phyloP scores from a whole-genome alignment of 2,113 vertebrate species.

The Callorhinus ursinus region DNA sequence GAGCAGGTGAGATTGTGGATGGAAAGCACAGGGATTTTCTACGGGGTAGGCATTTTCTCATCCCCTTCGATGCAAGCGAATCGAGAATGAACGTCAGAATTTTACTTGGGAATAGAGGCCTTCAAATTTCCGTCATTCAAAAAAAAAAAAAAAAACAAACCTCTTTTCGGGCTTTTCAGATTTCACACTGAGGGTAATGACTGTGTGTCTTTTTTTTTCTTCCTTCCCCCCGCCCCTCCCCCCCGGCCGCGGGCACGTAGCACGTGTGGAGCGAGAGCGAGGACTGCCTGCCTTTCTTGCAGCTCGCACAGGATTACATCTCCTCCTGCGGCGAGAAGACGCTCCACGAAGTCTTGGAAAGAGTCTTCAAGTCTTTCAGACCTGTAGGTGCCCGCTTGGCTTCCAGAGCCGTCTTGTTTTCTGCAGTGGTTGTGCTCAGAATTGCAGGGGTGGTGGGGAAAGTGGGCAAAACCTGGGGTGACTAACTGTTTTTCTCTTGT shows the following conservation, averaged over 20 bases:
- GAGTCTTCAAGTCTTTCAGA: conserved; percentile 99
- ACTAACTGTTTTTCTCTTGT: conserved; percentile 51
- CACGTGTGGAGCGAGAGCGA: conserved; percentile 99
- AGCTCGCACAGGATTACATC: conserved; percentile 98
- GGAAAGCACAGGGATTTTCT: background rate
- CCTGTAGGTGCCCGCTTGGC: conserved; percentile 89
- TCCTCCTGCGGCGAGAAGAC: conserved; percentile 99
- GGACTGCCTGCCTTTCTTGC: conserved; percentile 98
- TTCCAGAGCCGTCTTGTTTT: background rate
- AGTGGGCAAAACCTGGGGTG: background rate
- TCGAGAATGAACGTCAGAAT: background rate
- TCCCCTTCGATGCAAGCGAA: background rate
- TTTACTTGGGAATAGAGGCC: background rate
- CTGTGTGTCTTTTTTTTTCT: conserved; percentile 69
- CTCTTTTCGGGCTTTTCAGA: background rate
- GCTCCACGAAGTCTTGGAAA: conserved; percentile 97
- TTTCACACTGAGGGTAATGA: background rate
- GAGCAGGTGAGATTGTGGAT: background rate
- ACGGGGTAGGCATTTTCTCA: background rate
- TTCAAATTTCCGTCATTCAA: too few relatives aligned
- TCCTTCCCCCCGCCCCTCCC: background rate
- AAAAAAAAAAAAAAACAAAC: background rate
- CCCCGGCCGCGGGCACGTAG: conserved; percentile 83
- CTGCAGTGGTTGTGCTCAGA: background rate
- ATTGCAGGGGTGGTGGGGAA: background rate